Evolutionary conservation across 1,140 invertebrate genomes (phyloP), one percentile per base, ranked within the genome.

Genomic region (Brachionus paranguensis): DNA sequence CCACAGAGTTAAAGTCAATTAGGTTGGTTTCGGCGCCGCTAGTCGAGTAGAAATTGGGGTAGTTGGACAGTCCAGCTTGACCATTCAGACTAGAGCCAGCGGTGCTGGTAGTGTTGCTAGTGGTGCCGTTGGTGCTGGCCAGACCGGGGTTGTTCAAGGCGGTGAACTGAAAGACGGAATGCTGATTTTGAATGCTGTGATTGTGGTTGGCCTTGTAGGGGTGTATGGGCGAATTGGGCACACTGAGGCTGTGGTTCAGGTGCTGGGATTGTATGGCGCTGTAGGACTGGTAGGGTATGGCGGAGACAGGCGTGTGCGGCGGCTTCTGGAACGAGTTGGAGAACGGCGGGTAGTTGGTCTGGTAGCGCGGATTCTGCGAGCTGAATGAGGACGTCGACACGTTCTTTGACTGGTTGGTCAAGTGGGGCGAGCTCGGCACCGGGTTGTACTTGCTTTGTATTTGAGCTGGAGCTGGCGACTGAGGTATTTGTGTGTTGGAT

Each of bases 151-250:
- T 37, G 33, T 37, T 60, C 10, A 60, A 8, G n/a, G 41, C 11
- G 10, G 20, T 33, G 47, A 76, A 76, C 17, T 76, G 43, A 50
- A 76, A 76, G 47, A 76, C 72, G 72, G 72, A 76, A 76, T 76
- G 72, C 10, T 76, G 72, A 50, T 76, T 24, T 50, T 76, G 72
- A 27, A 76, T 12, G 29, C 24, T 53, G n/a, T 53, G 41, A 33
- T 37, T 37, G 33, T 76, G 43, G 24, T 76, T 29, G n/a, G 33
- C 10, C 14, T 70, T 70, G 65, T 37, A 70, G 11, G 37, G 33
- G 45, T 74, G 70, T 14, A 43, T n/a, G 1, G 72, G 72, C 27
- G 72, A 76, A 76, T 20, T 76, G 27, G 72, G 72, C 17, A 76
- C 72, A 29, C 72, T 76, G 12, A 50, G 20, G 17, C 72, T 76